Percentiles rank a stretch among this genome's conserved stretches.
Evolutionary conservation across 2,113 vertebrate species (phyloP).

Genomic region (Tragulus kanchil): DNA sequence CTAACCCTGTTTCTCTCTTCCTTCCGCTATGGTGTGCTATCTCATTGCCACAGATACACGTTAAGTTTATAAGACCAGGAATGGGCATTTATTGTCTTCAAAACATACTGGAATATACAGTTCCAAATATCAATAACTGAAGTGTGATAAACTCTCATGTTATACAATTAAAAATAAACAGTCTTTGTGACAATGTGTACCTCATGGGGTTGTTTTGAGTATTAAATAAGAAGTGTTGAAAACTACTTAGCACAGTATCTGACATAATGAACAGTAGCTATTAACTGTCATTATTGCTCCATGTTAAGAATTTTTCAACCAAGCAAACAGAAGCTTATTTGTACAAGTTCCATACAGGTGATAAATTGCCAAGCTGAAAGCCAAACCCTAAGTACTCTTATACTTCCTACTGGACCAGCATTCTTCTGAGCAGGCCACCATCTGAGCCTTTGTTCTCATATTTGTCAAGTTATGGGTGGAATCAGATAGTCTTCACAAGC

Average conservation of each 20-base stretch:
- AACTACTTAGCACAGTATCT: neutral
- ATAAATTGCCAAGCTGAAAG: neutral
- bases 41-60: constrained; percentile 54
- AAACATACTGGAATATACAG: constrained; percentile 36
- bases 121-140: neutral
- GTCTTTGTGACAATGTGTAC: neutral
- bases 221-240: constrained; percentile 19
- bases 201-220: neutral
- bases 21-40: constrained; percentile 10
- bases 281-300: neutral
- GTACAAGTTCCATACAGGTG: neutral
- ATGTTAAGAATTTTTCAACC: neutral
- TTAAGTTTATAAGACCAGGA: neutral
- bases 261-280: neutral
- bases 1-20: neutral
- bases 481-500: neutral
- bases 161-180: constrained; percentile 16
- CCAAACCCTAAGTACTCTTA: neutral
- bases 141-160: neutral
- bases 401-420: neutral
- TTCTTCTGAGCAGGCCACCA: neutral
- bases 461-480: neutral
- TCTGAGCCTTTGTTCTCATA: neutral
- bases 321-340: neutral
- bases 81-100: constrained; percentile 21